Conservation (phyloP, 2,113 vertebrate species). For the Tetraodon nigroviridis region DNA sequence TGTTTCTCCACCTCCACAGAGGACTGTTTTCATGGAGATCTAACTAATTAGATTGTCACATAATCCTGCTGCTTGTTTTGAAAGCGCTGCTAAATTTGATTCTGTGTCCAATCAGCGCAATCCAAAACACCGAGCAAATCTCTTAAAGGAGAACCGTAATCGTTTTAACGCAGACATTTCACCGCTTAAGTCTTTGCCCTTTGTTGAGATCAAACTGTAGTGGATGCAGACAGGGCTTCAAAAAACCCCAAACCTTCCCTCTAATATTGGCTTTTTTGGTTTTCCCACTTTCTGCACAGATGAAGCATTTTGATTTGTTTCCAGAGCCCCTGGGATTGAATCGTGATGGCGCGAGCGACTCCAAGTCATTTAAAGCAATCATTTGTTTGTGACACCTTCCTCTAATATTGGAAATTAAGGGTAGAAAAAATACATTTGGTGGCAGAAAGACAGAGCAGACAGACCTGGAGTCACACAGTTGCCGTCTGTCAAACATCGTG, state of each 20-base stretch:
- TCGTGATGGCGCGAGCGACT: no score
- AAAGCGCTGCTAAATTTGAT: conserved; percentile 71
- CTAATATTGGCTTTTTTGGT: conserved; percentile 24
- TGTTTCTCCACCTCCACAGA: conserved; percentile 52
- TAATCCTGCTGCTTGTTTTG: conserved; percentile 65
- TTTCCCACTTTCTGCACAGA: conserved; percentile 20
- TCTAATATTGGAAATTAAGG: no score
- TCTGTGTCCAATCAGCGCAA: conserved; percentile 63
- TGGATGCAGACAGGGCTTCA: conserved; percentile 26
- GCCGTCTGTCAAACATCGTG: no score
- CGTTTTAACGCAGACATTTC: conserved; percentile 48
- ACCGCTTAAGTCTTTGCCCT: neutral
- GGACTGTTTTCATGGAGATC: conserved; percentile 66
- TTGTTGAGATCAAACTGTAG: conserved; percentile 16
- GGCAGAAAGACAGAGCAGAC: no score
- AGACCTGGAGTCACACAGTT: no score
- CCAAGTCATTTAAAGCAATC: no score
- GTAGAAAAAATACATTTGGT: no score
- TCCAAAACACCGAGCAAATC: conserved; percentile 43
- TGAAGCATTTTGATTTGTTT: conserved; percentile 21
- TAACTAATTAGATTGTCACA: conserved; percentile 71
- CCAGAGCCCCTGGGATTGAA: neutral
- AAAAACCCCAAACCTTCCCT: conserved; percentile 18
- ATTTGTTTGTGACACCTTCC: no score
- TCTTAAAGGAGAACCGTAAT: conserved; percentile 44